These are phyloP conservation scores for Isoperla grammatica DNA, from an alignment of 2,888 invertebrate genomes.

Conservation along the genomic window DNA sequence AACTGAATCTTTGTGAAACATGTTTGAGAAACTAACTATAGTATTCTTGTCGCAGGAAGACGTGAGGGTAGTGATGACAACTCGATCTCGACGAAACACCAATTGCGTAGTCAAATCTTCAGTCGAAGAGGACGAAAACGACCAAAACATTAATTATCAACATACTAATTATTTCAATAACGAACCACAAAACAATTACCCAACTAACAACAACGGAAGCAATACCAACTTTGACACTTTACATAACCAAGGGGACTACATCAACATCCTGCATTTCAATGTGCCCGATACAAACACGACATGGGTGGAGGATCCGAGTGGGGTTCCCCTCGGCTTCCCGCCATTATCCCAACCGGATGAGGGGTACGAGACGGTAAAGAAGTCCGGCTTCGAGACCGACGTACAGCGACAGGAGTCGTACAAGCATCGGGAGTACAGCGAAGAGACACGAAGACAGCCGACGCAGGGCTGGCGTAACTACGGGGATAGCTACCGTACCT, in stretches of 20 bases:
- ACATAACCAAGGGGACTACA: background rate
- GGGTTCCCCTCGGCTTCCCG: background rate
- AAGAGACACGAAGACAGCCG: conserved; percentile 10
- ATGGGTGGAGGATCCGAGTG: background rate
- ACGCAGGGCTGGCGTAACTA: background rate
- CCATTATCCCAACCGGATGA: background rate
- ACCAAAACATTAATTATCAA: background rate
- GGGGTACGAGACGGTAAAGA: conserved; percentile 4
- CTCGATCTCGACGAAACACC: conserved; percentile 1
- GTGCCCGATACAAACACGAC: background rate
- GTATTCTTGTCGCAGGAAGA: conserved; percentile 6
- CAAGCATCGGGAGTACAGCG: conserved; percentile 21
- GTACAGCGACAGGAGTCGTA: conserved; percentile 19
- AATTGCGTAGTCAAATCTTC: conserved; percentile 1
- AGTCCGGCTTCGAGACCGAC: conserved; percentile 10
- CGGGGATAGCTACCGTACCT: background rate
- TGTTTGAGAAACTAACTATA: background rate
- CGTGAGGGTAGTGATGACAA: background rate
- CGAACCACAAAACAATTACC: background rate
- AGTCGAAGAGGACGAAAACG: background rate
- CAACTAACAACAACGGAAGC: too few relatives aligned
- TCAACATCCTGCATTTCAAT: conserved; percentile 3
- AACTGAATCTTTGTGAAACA: too few relatives aligned
- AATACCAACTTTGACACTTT: too few relatives aligned
- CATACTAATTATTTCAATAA: background rate